Base-by-base conservation (phyloP, 2,113 vertebrate genomes). In the human region DNA sequence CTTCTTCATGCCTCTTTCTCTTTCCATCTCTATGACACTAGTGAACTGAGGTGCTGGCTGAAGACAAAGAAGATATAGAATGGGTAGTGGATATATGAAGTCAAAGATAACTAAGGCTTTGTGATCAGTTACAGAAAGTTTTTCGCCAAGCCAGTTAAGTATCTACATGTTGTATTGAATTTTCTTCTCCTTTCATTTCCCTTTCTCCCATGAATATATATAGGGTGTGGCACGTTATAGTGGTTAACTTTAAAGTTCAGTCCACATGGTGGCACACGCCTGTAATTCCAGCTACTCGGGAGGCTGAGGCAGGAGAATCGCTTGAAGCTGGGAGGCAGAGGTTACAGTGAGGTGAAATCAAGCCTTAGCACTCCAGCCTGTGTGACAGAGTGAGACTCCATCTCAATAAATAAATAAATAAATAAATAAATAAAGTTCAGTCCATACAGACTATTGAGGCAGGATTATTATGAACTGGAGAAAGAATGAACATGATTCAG, bases 171-270 rank as follows among this genome's bases (percentile, higher is more conserved):
- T 61, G 2, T 66, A 80, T 52, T 48, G 59, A 89, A 52, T 59
- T 86, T 80, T 89, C 64, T 93, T 70, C 66, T 95, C n/a, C 13
- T 68, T 57, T 92, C 9, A 40, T 66, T 40, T 80, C 6, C 20
- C 14, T 8, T 35, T 12, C 0, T 6, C 9, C 5, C 35, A 18
- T 3, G 23, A 70, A 57, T 20, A 78, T 20, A 70, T 55, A 35
- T 22, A 75, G 50, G 50, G 22, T 30, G 12, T 82, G 9, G 43
- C 38, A 40, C 66, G 18, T 79, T 32, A 7, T 70, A 35, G 64
- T 82, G 43, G 78, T 76, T 97, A 70, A 66, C 52, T 96, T 75
- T 92, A 59, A 92, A 92, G n/a, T 55, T 20, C 52, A 55, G 52
- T 20, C 52, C 52, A 55, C 2, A 18, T 55, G 52, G 52, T 55